A percentile compares a stretch with the other conserved stretches of the same genome.
Conservation (phyloP, 1,140 invertebrate species). For the Gryon sp. region DNA sequence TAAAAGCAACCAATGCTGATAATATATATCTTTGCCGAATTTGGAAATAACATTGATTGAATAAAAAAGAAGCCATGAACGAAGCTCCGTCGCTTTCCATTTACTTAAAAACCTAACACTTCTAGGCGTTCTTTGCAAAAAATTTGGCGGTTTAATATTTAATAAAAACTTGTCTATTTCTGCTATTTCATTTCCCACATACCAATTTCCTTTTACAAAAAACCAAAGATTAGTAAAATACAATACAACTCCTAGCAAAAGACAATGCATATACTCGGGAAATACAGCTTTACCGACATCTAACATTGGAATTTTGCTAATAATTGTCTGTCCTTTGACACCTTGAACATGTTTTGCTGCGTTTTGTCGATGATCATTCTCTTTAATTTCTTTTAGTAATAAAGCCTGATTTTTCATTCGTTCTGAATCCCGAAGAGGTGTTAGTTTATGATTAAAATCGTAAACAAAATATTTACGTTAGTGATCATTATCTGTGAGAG, state of each 20-base stretch:
- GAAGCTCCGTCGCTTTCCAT: slow-evolving; percentile 57
- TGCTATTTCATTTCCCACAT: slow-evolving; percentile 7
- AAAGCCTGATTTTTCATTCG: slow-evolving; percentile 18
- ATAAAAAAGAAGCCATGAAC: slow-evolving; percentile 55
- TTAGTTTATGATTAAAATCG: not conserved
- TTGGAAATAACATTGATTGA: slow-evolving; percentile 40
- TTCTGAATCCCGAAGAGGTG: not conserved
- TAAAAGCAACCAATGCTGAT: slow-evolving; percentile 34
- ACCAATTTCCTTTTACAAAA: slow-evolving; percentile 13
- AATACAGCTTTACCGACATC: slow-evolving; percentile 52
- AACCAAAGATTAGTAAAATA: slow-evolving; percentile 39
- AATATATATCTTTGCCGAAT: slow-evolving; percentile 46
- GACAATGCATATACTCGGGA: slow-evolving; percentile 61
- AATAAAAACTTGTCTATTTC: slow-evolving; percentile 50
- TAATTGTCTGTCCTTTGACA: slow-evolving; percentile 55
- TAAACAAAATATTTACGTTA: not conserved
- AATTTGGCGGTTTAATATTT: slow-evolving; percentile 42
- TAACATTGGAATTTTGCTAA: slow-evolving; percentile 43
- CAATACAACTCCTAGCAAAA: slow-evolving; percentile 39
- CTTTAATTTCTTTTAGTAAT: not conserved
- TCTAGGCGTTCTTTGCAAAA: slow-evolving; percentile 50
- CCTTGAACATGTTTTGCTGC: slow-evolving; percentile 22
- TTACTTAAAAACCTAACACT: slow-evolving; percentile 10
- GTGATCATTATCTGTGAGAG: too few relatives aligned
- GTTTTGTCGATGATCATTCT: slow-evolving; percentile 2